Evolutionary conservation across 2,113 vertebrate species (phyloP).

Genomic region (Parotia lawesii): DNA sequence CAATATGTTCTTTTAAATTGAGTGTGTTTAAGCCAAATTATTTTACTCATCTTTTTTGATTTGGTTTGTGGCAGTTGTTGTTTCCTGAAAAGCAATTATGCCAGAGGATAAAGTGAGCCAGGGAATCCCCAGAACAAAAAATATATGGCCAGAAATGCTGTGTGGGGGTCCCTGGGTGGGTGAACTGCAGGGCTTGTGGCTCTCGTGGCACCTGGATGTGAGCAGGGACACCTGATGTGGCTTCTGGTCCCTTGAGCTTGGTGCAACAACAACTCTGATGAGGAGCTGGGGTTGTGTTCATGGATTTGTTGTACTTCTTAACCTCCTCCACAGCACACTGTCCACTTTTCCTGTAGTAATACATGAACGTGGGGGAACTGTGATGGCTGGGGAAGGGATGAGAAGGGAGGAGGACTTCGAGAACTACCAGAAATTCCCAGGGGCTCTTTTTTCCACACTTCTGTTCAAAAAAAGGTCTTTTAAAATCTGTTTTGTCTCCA

Average conservation of each 20-base stretch:
- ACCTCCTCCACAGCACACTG: background rate
- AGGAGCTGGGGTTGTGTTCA: background rate
- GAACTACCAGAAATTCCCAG: background rate
- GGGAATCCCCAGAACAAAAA: background rate
- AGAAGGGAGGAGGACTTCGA: background rate
- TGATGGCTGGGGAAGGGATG: background rate
- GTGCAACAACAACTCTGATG: background rate
- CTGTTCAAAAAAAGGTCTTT: background rate
- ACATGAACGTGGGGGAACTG: background rate
- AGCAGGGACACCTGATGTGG: background rate
- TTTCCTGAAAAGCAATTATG: background rate
- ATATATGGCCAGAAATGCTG: background rate
- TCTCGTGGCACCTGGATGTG: rapidly evolving
- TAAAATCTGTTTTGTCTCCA: background rate
- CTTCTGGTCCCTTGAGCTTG: background rate
- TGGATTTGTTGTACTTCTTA: background rate
- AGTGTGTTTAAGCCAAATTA: background rate
- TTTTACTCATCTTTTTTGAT: background rate
- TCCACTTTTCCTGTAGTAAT: background rate
- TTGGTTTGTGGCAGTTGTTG: background rate
- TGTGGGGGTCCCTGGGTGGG: too few species aligned
- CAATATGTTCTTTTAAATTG: background rate
- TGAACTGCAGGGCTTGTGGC: background rate
- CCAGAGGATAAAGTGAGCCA: background rate
- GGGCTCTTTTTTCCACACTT: background rate